phyloP scores from a whole-genome alignment of 2,113 vertebrate species.

The Xyliphius kryptos region DNA sequence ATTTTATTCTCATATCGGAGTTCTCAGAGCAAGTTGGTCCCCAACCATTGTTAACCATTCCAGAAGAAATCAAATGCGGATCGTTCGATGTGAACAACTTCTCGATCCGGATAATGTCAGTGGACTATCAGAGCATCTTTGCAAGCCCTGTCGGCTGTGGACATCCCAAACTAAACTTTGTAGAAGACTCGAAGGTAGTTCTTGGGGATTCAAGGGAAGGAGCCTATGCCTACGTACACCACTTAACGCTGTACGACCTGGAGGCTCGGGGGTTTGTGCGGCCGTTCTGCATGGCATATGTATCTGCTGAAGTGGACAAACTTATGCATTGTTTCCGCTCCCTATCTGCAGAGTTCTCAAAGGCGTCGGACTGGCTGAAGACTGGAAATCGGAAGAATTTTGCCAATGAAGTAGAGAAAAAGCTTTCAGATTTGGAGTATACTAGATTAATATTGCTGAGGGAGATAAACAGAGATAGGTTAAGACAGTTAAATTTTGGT shows the following conservation, averaged over 20 bases:
- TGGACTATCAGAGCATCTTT: conserved; percentile 92
- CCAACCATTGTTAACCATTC: conserved; percentile 84
- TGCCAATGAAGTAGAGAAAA: conserved; percentile 82
- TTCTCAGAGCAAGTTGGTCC: conserved; percentile 96
- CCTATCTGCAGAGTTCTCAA: conserved; percentile 78
- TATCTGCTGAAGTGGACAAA: conserved; percentile 85
- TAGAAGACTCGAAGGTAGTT: conserved; percentile 88
- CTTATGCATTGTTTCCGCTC: conserved; percentile 84
- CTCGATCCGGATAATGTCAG: conserved; percentile 92
- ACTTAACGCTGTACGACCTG: conserved; percentile 88
- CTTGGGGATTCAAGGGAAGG: conserved; percentile 87
- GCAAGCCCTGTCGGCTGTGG: conserved; percentile 66
- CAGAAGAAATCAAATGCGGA: conserved; percentile 72
- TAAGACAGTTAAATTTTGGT: background rate
- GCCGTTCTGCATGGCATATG: conserved; percentile 95
- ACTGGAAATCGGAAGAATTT: conserved; percentile 92
- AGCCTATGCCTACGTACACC: conserved; percentile 86
- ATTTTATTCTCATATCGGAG: conserved; percentile 92
- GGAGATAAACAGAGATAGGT: conserved; percentile 16
- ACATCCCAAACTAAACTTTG: conserved; percentile 83
- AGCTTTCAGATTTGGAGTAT: conserved; percentile 84
- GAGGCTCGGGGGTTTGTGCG: conserved; percentile 90
- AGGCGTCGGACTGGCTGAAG: conserved; percentile 87
- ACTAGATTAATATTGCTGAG: conserved; percentile 66
- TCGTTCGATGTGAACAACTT: conserved; percentile 94